These are phyloP conservation scores for Chrysodeixis includens DNA, from an alignment of 2,888 invertebrate species.

Conservation along the genomic window DNA sequence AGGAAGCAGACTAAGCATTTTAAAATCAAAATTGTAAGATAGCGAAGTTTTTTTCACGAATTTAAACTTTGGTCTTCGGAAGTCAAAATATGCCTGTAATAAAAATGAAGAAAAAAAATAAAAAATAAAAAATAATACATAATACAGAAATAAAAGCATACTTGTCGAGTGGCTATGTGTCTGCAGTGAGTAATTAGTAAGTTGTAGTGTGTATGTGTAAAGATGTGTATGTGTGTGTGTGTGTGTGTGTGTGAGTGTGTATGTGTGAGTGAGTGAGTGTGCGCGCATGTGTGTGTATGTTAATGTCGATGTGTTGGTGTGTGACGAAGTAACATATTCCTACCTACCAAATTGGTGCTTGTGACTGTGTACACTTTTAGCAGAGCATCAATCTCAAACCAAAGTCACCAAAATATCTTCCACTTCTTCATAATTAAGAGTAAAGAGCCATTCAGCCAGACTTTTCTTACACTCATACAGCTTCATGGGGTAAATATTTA, in stretches of 20 bases:
- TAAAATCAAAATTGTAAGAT: too few relatives aligned
- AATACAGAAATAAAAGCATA: too few relatives aligned
- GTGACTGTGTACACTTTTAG: not conserved
- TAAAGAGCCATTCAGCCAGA: slow-evolving; percentile 11
- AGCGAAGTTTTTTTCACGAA: too few relatives aligned
- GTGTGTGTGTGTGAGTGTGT: not conserved
- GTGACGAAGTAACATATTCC: too few relatives aligned
- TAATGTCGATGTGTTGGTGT: not conserved
- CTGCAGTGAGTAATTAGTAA: too few relatives aligned
- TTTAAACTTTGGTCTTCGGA: too few relatives aligned
- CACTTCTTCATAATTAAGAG: slow-evolving; percentile 13
- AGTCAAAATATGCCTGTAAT: too few relatives aligned
- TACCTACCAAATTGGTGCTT: slow-evolving; percentile 1
- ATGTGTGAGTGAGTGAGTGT: not conserved
- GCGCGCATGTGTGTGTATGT: not conserved
- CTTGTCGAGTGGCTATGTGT: too few relatives aligned
- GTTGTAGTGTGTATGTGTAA: too few relatives aligned
- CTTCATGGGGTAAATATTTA: slow-evolving; percentile 7
- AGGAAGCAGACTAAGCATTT: too few relatives aligned
- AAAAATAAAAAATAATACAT: too few relatives aligned
- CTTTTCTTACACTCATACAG: slow-evolving; percentile 10
- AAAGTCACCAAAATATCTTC: slow-evolving; percentile 3
- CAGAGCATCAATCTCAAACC: not conserved
- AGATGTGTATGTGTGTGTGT: not conserved
- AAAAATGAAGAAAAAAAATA: too few relatives aligned